Conservation (phyloP, 2,888 invertebrate genomes). For the Volucella inanis region DNA sequence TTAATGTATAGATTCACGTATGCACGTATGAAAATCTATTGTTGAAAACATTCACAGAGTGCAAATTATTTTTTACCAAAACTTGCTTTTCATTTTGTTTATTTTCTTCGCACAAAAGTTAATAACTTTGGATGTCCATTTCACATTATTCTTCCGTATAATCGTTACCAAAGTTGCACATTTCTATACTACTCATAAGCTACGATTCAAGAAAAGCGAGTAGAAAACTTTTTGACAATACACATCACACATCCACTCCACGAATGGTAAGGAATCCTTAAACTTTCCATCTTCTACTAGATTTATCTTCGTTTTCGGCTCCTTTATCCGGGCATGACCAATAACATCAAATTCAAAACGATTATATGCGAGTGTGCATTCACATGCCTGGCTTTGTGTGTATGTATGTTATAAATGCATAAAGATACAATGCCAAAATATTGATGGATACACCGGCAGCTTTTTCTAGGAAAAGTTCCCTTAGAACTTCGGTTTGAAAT, state of each 20-base stretch:
- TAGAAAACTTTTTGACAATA: constrained; percentile 40
- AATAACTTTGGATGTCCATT: constrained; percentile 44
- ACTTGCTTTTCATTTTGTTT: background rate
- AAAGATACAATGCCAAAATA: constrained; percentile 43
- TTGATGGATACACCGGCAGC: constrained; percentile 55
- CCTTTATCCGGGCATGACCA: constrained; percentile 10
- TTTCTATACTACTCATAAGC: constrained; percentile 25
- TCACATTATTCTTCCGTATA: constrained; percentile 55
- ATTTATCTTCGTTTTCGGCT: constrained; percentile 56
- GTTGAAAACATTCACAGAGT: background rate
- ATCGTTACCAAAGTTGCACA: constrained; percentile 50
- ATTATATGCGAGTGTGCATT: too few species aligned
- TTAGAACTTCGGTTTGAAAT: constrained; percentile 9
- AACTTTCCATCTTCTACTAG: constrained; percentile 66
- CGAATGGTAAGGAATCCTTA: constrained; percentile 58
- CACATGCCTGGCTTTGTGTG: background rate
- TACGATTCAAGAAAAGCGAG: constrained; percentile 15
- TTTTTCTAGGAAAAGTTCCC: constrained; percentile 36
- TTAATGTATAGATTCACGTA: too few species aligned
- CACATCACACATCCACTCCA: constrained; percentile 12
- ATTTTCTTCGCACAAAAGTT: background rate
- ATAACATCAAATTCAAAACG: background rate
- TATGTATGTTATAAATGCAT: background rate
- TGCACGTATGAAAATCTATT: too few species aligned
- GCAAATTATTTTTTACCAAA: constrained; percentile 2